These are phyloP conservation scores for Torymus auratus DNA, from an alignment of 2,888 invertebrate species.

Conservation along the genomic window DNA sequence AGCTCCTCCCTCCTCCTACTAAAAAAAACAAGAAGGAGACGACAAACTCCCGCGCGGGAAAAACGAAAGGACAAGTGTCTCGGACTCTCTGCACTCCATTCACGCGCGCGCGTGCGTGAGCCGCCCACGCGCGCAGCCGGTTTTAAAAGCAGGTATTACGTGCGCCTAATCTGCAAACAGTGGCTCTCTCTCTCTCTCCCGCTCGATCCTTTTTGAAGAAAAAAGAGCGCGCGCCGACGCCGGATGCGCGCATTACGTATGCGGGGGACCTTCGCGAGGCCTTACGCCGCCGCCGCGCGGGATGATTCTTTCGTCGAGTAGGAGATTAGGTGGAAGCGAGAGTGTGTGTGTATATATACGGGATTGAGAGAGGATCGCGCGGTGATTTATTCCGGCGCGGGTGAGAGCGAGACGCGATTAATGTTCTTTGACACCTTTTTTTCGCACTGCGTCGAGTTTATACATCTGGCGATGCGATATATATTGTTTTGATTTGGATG, in stretches of 20 bases:
- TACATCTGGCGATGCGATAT: no score
- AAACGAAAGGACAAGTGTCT: conserved; percentile 41
- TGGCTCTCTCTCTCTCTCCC: neutral
- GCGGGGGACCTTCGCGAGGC: conserved; percentile 7
- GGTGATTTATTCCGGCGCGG: no score
- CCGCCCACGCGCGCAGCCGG: conserved; percentile 64
- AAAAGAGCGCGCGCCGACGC: neutral
- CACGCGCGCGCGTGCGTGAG: neutral
- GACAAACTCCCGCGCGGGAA: no score
- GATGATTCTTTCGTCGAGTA: no score
- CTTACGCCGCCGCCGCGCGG: neutral
- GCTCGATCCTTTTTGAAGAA: neutral
- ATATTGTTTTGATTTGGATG: no score
- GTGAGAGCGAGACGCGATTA: no score
- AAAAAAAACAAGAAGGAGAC: neutral
- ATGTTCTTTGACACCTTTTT: no score
- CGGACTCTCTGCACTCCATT: neutral
- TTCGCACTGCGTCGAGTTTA: no score
- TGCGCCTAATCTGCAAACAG: conserved; percentile 52
- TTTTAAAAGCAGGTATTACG: conserved; percentile 69
- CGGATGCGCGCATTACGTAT: conserved; percentile 14
- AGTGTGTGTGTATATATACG: no score
- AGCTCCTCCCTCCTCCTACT: neutral
- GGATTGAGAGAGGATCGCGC: no score
- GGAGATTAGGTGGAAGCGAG: no score